phyloP scores from a whole-genome alignment of 2,113 vertebrate species.

The Pleuronectes platessa region DNA sequence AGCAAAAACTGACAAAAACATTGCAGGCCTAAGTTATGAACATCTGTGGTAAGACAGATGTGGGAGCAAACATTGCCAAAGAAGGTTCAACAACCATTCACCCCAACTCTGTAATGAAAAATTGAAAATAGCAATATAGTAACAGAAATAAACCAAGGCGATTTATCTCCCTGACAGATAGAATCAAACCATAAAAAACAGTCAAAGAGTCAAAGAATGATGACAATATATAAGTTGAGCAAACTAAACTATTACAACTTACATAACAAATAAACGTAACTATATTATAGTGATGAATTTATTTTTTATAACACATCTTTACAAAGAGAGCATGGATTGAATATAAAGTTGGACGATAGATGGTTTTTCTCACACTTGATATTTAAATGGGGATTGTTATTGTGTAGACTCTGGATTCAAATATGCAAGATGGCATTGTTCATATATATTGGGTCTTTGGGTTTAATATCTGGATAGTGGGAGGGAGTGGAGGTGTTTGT shows the following conservation, averaged over 20 bases:
- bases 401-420: too few relatives aligned
- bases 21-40: slow-evolving; percentile 13
- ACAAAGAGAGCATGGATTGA: too few relatives aligned
- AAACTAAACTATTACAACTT: not conserved
- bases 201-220: not conserved
- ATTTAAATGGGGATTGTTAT: too few relatives aligned
- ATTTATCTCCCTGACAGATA: not conserved
- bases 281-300: not conserved
- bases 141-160: slow-evolving; percentile 2
- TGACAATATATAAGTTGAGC: not conserved
- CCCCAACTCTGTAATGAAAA: slow-evolving; percentile 12
- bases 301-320: not conserved
- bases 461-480: too few relatives aligned
- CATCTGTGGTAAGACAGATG: slow-evolving; percentile 31
- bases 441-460: too few relatives aligned
- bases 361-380: too few relatives aligned
- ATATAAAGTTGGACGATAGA: not conserved
- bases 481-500: too few relatives aligned
- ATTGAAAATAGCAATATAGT: slow-evolving; percentile 2
- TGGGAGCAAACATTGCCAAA: slow-evolving; percentile 3
- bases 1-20: not conserved
- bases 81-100: slow-evolving; percentile 5
- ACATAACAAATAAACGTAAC: not conserved
- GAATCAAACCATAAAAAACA: not conserved
- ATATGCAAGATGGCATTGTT: too few relatives aligned